Evolutionary conservation across 1,140 invertebrate genomes (phyloP), one percentile per base, ranked within the genome.

Genomic region (Drosophila takahashii): DNA sequence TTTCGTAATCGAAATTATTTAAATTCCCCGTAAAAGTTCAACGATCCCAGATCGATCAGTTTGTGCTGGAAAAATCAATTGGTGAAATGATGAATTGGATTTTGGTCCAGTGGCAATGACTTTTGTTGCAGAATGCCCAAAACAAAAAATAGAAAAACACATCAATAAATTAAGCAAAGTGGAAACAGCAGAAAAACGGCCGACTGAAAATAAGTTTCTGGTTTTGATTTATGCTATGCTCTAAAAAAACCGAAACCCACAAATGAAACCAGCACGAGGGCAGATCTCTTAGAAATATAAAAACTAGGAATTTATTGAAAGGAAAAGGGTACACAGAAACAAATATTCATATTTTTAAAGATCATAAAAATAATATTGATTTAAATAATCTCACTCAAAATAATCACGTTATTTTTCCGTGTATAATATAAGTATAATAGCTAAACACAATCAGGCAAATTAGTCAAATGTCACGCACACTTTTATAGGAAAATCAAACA

Each of bases 381-480:
- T 9, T 32, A 18, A 22, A 11, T 22, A 44, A 44, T 29, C n/a
- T 4, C 9, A 5, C 4, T 16, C 8, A 26, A 47, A 47, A 4
- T n/a, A 47, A 47, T 47, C 4, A 27, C 13, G 3, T 44, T 44
- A 26, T 27, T 47, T 13, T 13, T 7, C 13, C 27, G 13, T 47
- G 44, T 27, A 47, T n/a, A 7, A 47, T 32, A 32, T 26, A 16
- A 32, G 39, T 22, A 22, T 22, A 22, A 22, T 22, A 22, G 22
- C 1, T 36, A 44, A 2, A 32, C 22, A 54, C 36, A 62, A 34
- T 54, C 29, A 65, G 9, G 60, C 34, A 81, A 87, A 83, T 87
- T 77, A 51, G 61, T 66, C 39, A 72, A 78, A 83, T 79, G 84
- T 87, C 79, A 87, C 84, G 83, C 71, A 57, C 79, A 48, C 51